phyloP scores from a whole-genome alignment of 1,140 invertebrate genomes.

The Panagrolaimus sp. region DNA sequence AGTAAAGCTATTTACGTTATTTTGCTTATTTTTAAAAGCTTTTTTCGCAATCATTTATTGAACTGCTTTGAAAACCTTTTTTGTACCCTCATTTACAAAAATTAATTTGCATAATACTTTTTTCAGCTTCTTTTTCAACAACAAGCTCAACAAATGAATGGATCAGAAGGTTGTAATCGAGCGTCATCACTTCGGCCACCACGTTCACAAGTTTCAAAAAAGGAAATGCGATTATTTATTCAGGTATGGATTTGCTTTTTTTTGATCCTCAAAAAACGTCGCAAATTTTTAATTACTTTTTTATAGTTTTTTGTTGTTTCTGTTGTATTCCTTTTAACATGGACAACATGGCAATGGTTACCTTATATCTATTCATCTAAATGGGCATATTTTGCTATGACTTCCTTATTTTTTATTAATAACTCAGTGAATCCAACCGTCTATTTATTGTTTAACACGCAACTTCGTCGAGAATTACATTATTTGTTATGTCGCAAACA shows the following conservation, averaged over 20 bases:
- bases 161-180: conserved; percentile 30
- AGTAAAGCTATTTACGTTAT: too few relatives aligned
- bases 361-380: conserved; percentile 43
- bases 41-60: too few relatives aligned
- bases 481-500: conserved; percentile 41
- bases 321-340: conserved; percentile 42
- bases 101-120: neutral
- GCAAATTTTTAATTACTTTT: conserved; percentile 12
- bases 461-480: conserved; percentile 42
- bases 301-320: conserved; percentile 45
- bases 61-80: too few relatives aligned
- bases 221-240: conserved; percentile 47
- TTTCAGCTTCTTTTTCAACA: conserved; percentile 34
- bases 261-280: neutral
- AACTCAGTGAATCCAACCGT: conserved; percentile 48
- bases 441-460: conserved; percentile 45
- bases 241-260: conserved; percentile 23
- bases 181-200: conserved; percentile 38
- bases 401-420: conserved; percentile 47
- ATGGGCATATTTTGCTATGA: conserved; percentile 49
- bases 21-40: too few relatives aligned
- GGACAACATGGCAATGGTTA: conserved; percentile 49
- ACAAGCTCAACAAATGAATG: conserved; percentile 29
- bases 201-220: conserved; percentile 42
- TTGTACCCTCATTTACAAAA: neutral